Base-by-base conservation (phyloP, 1,140 invertebrate species). In the Heliothis virescens region DNA sequence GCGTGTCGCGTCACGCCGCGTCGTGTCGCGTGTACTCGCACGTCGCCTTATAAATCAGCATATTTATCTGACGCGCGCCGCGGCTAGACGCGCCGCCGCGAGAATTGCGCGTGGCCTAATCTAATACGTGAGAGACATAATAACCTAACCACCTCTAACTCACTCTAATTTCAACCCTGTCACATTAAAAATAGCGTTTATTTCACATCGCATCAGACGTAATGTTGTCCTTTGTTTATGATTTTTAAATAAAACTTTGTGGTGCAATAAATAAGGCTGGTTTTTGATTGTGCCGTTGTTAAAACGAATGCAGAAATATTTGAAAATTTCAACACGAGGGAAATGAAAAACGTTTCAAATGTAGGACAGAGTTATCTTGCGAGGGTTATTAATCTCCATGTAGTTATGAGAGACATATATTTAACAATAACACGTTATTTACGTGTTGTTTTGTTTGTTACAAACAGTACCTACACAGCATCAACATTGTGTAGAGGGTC, bases 281-380 rank as follows among this genome's bases (percentile, higher is more conserved):
- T 9, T 53, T 71, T n/a, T 26, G 13, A 11, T 53, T 71, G 67
- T 9, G 13, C 1, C 7, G 13, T 52, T 53, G 29, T 71, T 71
- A 71, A 53, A 71, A 52, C 48, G 48, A 29, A 71, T 71, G 67
- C 48, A 71, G 67, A 71, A 71, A 53, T 71, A 71, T 71, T 71
- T 53, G 67, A 71, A 71, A 71, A 71, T 71, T 71, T 71, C 13
- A 71, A 53, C 67, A 71, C 67, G 48, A 5, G 48, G 67, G 67
- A 71, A 71, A 71, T 71, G 67, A 71, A 71, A 71, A 71, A 71
- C 67, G 67, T 71, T 71, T 71, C 67, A 71, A 52, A 71, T 71
- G 48, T 71, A 10, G 67, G 67, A 71, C 67, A 53, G 18, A n/a
- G 67, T 53, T 71, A 71, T 71, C 67, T 71, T 15, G 18, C 21